Evolutionary conservation across 2,888 invertebrate genomes (phyloP), one percentile per base, ranked within the genome.

Genomic region (Euphydryas editha): DNA sequence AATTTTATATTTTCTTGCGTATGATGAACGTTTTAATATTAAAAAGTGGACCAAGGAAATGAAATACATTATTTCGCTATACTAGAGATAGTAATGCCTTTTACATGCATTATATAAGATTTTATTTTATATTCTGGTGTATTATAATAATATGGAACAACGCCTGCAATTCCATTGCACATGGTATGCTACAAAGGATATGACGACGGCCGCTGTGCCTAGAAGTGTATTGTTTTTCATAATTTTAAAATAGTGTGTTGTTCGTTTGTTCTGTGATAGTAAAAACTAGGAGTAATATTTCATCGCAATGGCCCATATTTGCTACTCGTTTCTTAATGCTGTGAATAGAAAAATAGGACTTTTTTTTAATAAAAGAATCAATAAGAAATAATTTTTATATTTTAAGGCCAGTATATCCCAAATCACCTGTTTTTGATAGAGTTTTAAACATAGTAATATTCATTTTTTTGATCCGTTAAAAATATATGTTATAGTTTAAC

Each of bases 181-280:
- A 86, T 78, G 80, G 78, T 75, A 83, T 73, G 74, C 76, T 73
- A 76, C 75, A 74, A 76, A 79, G 78, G 75, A 79, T 81, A 71
- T 76, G 73, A 72, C 72, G 63, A 70, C 69, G 70, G 70, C 68
- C 11, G 67, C 68, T 69, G 70, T 68, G 71, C 74, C 74, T 72
- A 72, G 68, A 61, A 69, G 67, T 71, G 70, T 72, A 71, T 72
- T 74, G 72, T 74, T 73, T 75, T 73, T 71, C 71, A 73, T 71
- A 71, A 69, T 72, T 70, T 69, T 70, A 70, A 70, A 66, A 59
- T 68, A 66, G 62, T 69, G 62, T 71, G 63, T 65, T 68, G 60
- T 70, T 60, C 44, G 47, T 58, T 71, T 75, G 75, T 75, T 75
- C 65, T 64, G 55, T 66, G 65, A 59, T 59, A 65, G 69, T 62